These are phyloP conservation scores for Rhadina sibilatrix DNA, from an alignment of 2,113 vertebrate species.

Conservation along the genomic window DNA sequence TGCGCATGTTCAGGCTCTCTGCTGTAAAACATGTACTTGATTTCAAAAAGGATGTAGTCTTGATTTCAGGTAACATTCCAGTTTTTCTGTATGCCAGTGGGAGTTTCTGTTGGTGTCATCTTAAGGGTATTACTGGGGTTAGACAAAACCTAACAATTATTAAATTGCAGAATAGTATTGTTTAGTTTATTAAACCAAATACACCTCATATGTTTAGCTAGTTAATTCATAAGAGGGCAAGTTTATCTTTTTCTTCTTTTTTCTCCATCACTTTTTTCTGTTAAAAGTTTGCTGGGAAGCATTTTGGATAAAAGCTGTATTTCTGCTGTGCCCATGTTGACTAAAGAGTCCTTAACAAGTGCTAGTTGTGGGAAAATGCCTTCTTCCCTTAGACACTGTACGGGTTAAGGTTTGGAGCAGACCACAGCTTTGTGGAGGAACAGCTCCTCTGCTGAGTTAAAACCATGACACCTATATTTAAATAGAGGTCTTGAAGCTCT, in stretches of 20 bases:
- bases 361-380: neutral
- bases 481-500: neutral
- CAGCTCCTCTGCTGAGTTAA: neutral
- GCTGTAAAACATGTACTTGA: neutral
- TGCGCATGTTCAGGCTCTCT: neutral
- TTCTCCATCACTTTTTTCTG: rapidly evolving
- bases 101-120: neutral
- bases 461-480: neutral
- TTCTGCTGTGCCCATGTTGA: neutral
- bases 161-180: neutral
- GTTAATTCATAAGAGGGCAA: neutral
- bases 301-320: neutral
- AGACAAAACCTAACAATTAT: neutral
- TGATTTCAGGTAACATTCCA: neutral
- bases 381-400: neutral
- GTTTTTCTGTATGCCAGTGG: neutral
- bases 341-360: neutral
- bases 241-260: neutral
- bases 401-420: neutral
- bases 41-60: neutral
- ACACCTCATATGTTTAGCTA: neutral
- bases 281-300: neutral
- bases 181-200: neutral
- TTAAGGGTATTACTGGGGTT: neutral
- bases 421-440: neutral